Evolutionary conservation across 2,888 invertebrate species (phyloP).

Genomic region (Malachius bipustulatus): DNA sequence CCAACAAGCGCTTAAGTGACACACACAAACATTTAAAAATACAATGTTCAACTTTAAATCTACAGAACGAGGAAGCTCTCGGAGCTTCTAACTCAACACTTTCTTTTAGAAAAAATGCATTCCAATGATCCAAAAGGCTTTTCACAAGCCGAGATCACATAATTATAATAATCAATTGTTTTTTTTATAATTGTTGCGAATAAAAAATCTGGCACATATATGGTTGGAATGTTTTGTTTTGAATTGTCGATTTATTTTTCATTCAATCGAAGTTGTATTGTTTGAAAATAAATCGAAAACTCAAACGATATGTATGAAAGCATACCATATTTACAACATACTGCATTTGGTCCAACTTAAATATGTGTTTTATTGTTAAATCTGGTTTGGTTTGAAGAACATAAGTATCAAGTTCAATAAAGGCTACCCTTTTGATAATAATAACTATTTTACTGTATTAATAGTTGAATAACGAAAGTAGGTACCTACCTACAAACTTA

Average conservation of each 20-base stretch:
- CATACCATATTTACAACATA: constrained; percentile 33
- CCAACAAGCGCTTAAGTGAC: constrained; percentile 35
- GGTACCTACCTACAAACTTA: no score
- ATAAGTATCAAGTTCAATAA: no score
- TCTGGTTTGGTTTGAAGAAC: constrained; percentile 36
- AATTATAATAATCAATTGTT: constrained; percentile 25
- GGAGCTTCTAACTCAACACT: constrained; percentile 22
- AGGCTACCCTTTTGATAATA: no score
- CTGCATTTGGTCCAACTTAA: constrained; percentile 36
- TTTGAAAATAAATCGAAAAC: constrained; percentile 21
- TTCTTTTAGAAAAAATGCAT: constrained; percentile 24
- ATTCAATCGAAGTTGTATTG: no score
- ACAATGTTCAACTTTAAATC: constrained; percentile 35
- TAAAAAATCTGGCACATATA: constrained; percentile 53
- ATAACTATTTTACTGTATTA: no score
- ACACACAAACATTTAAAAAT: constrained; percentile 40
- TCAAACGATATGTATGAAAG: constrained; percentile 35
- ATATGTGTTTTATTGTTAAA: constrained; percentile 34
- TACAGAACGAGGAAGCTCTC: constrained; percentile 28
- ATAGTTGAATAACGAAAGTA: no score
- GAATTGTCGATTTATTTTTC: constrained; percentile 20
- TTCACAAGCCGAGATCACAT: constrained; percentile 23
- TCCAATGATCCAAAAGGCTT: constrained; percentile 21
- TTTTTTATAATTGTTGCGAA: constrained; percentile 35
- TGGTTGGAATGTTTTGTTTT: constrained; percentile 50